These are phyloP conservation scores for Odontesthes bonariensis DNA, from an alignment of 2,113 vertebrate species.

Conservation along the genomic window DNA sequence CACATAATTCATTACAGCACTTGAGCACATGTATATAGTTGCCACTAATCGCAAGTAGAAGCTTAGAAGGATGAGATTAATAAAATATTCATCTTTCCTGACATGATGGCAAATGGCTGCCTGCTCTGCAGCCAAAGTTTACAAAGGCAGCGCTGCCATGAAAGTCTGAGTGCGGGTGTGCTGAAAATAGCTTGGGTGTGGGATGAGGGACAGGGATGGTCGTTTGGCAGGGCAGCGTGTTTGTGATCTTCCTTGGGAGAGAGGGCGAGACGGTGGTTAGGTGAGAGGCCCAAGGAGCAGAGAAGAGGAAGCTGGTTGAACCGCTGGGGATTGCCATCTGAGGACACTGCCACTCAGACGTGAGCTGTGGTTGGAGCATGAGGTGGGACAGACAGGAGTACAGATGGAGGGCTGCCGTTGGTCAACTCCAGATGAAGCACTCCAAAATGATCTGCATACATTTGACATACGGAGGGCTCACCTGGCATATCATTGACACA, in stretches of 20 bases:
- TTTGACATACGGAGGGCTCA: constrained; percentile 27
- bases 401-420: constrained; percentile 39
- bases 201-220: constrained; percentile 61
- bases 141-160: constrained; percentile 43
- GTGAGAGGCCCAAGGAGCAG: constrained; percentile 62
- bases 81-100: constrained; percentile 24
- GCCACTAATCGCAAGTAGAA: background rate
- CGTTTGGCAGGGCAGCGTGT: constrained; percentile 41
- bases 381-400: constrained; percentile 52
- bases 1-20: background rate
- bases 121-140: constrained; percentile 51
- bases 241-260: constrained; percentile 63
- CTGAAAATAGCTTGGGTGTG: constrained; percentile 67
- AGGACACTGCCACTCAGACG: constrained; percentile 55
- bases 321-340: constrained; percentile 54
- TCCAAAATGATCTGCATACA: constrained; percentile 41
- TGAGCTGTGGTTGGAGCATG: constrained; percentile 53
- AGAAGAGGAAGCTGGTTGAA: constrained; percentile 54
- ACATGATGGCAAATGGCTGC: constrained; percentile 30
- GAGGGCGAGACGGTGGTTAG: constrained; percentile 60
- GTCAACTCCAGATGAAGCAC: constrained; percentile 41
- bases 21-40: background rate
- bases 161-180: constrained; percentile 37
- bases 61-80: background rate
- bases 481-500: background rate